Percentiles rank a stretch among this genome's conserved stretches.
Evolutionary conservation across 2,888 invertebrate genomes (phyloP).

Genomic region (Ophion costatus): DNA sequence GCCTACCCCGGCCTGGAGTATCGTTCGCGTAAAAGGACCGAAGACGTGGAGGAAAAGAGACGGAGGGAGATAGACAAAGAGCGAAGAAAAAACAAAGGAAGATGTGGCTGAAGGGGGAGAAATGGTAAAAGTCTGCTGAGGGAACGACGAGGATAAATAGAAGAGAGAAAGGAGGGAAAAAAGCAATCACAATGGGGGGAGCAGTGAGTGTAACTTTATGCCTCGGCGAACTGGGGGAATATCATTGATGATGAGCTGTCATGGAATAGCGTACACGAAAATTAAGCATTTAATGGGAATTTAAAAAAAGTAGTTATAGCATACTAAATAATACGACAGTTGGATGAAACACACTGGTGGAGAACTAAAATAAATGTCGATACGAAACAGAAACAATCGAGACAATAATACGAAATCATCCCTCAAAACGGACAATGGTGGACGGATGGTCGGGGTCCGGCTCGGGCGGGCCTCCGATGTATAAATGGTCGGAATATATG

Average conservation of each 20-base stretch:
- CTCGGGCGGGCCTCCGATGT: no score
- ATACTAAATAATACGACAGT: neutral
- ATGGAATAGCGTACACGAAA: neutral
- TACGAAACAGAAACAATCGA: neutral
- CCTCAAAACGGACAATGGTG: no score
- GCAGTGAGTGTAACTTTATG: neutral
- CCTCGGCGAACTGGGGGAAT: neutral
- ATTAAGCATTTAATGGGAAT: neutral
- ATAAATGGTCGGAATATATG: no score
- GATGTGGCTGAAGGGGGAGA: neutral
- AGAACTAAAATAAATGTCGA: neutral
- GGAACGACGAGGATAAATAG: neutral
- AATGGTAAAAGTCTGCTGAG: neutral
- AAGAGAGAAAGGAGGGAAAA: neutral
- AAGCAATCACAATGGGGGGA: neutral
- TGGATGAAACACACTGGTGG: no score
- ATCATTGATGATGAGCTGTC: neutral
- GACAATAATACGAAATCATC: no score
- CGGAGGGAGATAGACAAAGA: neutral
- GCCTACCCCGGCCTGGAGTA: neutral
- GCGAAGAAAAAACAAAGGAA: neutral
- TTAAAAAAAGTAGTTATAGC: neutral
- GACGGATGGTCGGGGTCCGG: no score
- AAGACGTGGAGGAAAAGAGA: neutral
- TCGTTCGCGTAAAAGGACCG: neutral